These are phyloP conservation scores for Drosophila seguyi DNA, from an alignment of 1,140 invertebrate species.

Conservation along the genomic window DNA sequence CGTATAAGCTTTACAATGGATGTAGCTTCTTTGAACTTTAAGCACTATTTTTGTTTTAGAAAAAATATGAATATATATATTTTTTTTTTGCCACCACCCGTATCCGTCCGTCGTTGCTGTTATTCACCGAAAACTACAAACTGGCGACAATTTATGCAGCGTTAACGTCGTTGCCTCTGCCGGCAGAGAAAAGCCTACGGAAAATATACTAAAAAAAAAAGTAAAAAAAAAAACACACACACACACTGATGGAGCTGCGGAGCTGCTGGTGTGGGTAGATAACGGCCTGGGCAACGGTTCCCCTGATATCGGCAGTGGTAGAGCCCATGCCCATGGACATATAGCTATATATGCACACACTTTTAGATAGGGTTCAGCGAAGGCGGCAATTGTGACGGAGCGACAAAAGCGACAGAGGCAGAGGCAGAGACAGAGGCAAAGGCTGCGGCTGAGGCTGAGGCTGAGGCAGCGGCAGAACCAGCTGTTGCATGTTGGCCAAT, in stretches of 20 bases:
- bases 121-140: constrained; percentile 64
- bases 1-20: not conserved
- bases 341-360: constrained; percentile 29
- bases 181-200: constrained; percentile 52
- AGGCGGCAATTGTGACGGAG: constrained; percentile 2
- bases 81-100: constrained; percentile 11
- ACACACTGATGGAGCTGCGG: not conserved
- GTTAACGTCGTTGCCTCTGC: constrained; percentile 12
- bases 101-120: constrained; percentile 39
- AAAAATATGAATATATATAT: not conserved
- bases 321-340: constrained; percentile 46
- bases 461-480: constrained; percentile 9
- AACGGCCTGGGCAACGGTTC: constrained; percentile 47
- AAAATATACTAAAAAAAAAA: constrained; percentile 23
- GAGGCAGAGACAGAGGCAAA: not conserved
- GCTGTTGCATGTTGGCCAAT: constrained; percentile 28
- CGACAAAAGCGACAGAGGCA: too few relatives aligned
- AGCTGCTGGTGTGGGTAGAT: constrained; percentile 54
- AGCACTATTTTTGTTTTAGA: not conserved
- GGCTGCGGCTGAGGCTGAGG: too few relatives aligned
- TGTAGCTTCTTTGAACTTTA: not conserved
- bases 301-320: constrained; percentile 66
- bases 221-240: constrained; percentile 5
- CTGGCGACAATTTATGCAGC: constrained; percentile 36
- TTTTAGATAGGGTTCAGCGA: constrained; percentile 7